Evolutionary conservation across 2,113 vertebrate species (phyloP), one percentile per base, ranked within the genome.

Genomic region (Trogon surrucura): DNA sequence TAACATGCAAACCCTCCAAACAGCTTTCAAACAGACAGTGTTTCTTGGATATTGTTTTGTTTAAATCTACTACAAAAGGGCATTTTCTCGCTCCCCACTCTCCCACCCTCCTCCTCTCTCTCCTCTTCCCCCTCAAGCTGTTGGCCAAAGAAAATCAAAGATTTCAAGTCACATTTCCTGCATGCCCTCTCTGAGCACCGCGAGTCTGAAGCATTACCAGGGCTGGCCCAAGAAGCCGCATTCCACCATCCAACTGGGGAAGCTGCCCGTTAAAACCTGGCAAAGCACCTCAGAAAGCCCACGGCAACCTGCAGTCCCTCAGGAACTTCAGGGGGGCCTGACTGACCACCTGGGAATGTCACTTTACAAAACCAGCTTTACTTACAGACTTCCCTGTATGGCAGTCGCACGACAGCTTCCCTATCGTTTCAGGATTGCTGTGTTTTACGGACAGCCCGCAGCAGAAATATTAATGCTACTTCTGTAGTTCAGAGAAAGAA

Each of bases 31-130:
- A 81, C 54, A 8, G 4, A 65, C 91, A 92, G 12, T 36, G 65
- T 77, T 96, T 96, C 91, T 92, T 79, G 77, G 88, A 93, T 86
- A 54, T 72, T 79, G 85, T 88, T 96, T 64, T 87, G 65, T 85
- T 89, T 91, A 69, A 69, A 89, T 82, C 91, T 91, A 86, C 88
- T 91, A 93, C 53, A 97, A 95, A 94, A 92, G 61, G 41, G 58
- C 36, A 81, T 87, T 93, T 94, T 85, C 87, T 90, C 1, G 0
- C 57, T 65, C 72, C 86, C 57, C 0, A 0, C 13, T 67, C 38
- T 81, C 69, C 65, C 32, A 71, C 57, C 44, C 47, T 91, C 85
- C 64, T 92, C 66, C 53, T 48, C 70, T 81, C 36, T 69, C 72
- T 77, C 54, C 54, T 88, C 77, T 84, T 72, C 41, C 71, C 81